Conservation (phyloP, 2,888 invertebrate genomes). For the Drosophila testacea region DNA sequence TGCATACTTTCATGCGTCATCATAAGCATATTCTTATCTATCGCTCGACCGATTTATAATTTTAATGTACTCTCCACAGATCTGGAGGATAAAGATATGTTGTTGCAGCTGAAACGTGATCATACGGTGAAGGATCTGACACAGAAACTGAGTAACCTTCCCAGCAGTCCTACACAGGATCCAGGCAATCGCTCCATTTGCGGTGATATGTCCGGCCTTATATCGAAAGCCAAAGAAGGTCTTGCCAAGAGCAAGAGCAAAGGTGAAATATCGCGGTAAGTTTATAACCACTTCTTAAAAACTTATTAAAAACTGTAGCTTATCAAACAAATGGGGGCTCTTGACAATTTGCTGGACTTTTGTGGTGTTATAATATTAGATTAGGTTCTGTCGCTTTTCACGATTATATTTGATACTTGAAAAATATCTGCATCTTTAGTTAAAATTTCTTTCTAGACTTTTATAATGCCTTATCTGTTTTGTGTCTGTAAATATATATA, state of each 20-base stretch:
- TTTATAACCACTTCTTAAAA: constrained; percentile 12
- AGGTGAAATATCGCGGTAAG: constrained; percentile 86
- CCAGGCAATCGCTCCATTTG: constrained; percentile 87
- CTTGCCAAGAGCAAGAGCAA: constrained; percentile 94
- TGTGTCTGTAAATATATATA: not conserved
- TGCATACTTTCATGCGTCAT: constrained; percentile 46
- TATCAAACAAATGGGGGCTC: constrained; percentile 21
- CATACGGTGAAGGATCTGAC: constrained; percentile 95
- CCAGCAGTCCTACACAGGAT: constrained; percentile 86
- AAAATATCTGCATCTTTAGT: constrained; percentile 12
- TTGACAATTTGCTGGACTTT: not conserved
- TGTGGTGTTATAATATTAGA: not conserved
- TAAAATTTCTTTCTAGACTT: not conserved
- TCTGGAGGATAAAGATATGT: constrained; percentile 87
- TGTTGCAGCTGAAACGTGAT: constrained; percentile 91
- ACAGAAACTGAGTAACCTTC: constrained; percentile 92
- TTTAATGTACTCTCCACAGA: constrained; percentile 81
- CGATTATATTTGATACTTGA: constrained; percentile 16
- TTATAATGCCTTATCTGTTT: not conserved
- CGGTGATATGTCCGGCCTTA: constrained; percentile 94
- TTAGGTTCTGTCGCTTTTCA: constrained; percentile 3
- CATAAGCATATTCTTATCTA: no score
- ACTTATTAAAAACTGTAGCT: constrained; percentile 8
- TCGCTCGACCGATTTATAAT: no score
- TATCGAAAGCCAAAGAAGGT: constrained; percentile 97